phyloP scores from a whole-genome alignment of 2,113 vertebrate genomes.

The Irena cyanogastra region DNA sequence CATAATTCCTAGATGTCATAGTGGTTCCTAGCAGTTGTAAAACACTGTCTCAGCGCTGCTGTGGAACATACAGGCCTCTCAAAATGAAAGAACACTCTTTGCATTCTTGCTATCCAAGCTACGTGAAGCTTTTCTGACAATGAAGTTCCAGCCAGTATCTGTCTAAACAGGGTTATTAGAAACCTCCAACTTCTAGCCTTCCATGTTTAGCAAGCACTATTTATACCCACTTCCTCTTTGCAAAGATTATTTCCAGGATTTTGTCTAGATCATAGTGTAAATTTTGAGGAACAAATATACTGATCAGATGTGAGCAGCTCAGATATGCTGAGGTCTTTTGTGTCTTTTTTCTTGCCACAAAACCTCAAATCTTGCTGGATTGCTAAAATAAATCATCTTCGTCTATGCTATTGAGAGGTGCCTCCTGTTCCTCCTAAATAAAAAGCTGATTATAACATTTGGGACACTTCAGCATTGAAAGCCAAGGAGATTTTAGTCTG shows the following conservation, averaged over 20 bases:
- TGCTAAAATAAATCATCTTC: neutral
- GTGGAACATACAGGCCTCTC: neutral
- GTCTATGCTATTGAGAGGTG: neutral
- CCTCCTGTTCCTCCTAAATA: neutral
- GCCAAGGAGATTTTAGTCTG: neutral
- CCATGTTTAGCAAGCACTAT: neutral
- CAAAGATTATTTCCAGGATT: neutral
- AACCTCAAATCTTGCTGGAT: neutral
- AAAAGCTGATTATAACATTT: neutral
- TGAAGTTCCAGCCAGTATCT: neutral
- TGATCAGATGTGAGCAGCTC: neutral
- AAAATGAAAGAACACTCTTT: neutral
- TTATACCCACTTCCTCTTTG: neutral
- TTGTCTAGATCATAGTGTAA: neutral
- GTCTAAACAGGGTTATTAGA: neutral
- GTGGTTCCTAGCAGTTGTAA: neutral
- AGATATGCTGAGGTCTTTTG: neutral
- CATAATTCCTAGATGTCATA: neutral
- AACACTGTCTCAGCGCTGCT: neutral
- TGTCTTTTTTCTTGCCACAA: neutral
- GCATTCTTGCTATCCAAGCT: neutral
- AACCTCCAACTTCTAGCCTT: neutral
- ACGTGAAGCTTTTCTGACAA: neutral
- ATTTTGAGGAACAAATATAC: neutral
- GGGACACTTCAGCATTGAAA: neutral